Evolutionary conservation across 2,797 vertebrate species (phyloP), one percentile per base, ranked within the genome.

Genomic region (Sebastes kiyomatsui): DNA sequence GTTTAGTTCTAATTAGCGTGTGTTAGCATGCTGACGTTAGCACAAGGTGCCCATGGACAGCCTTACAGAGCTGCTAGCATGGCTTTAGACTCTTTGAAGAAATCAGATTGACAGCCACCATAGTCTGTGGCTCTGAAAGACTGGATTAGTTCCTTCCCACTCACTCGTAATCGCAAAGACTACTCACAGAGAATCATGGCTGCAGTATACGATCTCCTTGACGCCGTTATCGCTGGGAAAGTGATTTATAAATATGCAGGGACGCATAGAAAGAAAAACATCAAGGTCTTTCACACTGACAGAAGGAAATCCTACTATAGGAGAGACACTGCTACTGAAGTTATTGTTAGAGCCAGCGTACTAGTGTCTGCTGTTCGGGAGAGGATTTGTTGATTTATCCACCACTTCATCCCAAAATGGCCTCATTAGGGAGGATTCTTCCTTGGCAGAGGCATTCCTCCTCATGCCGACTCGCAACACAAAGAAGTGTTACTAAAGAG

Each of bases 341-440:
- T n/a, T 32, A 55, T 30, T 72, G 66, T 42, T 67, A 3, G 28
- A 74, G 22, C 12, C 3, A 62, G 30, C 5, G 5, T 3, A 27
- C 49, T 42, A 28, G 22, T 35, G 61, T 75, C 22, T 25, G 14
- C 56, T 35, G 72, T 71, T 54, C 68, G 30, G 54, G 59, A 75
- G 35, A 38, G 70, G 70, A 80, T 78, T 72, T 77, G 66, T 46
- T 54, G 74, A 88, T 83, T 84, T 72, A 84, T 75, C 35, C 5
- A 6, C 28, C n/a, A 64, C 64, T 85, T 75, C 54, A 73, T 79
- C 69, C 62, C 55, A 86, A 86, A 83, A 88, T 42, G 71, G 79
- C 75, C 79, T 89, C 84, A 83, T 83, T 88, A 89, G 73, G 65
- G 64, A 66, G 68, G 72, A 82, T 79, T 81, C 69, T 76, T 78